Percentiles rank a stretch among this genome's conserved stretches.
phyloP scores from a whole-genome alignment of 1,140 invertebrate genomes.

The Zaprionus ghesquierei region DNA sequence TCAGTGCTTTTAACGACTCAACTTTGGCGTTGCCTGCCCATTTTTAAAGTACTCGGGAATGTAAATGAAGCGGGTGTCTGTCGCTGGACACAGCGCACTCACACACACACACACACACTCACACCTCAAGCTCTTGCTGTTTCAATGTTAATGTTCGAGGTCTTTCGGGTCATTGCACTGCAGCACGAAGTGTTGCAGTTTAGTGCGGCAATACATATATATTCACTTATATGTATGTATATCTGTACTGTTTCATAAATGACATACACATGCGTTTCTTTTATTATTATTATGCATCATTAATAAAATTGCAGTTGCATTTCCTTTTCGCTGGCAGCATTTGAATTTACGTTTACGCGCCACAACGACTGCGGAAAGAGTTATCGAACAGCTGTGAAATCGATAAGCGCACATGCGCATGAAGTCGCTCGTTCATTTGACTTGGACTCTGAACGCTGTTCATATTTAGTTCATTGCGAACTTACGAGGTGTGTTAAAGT shows the following conservation, averaged over 20 bases:
- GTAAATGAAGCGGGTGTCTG: constrained; percentile 74
- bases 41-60: constrained; percentile 75
- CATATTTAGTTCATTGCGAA: not conserved
- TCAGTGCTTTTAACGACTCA: constrained; percentile 66
- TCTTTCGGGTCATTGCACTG: constrained; percentile 62
- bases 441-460: not conserved
- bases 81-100: constrained; percentile 12
- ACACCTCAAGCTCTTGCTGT: not conserved
- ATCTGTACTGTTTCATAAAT: not conserved
- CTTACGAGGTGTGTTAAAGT: not conserved
- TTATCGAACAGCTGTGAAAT: constrained; percentile 10
- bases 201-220: not conserved
- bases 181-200: not conserved
- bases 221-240: not conserved
- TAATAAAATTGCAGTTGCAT: not conserved
- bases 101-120: constrained; percentile 1
- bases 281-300: not conserved
- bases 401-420: constrained; percentile 30
- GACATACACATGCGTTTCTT: not conserved
- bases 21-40: constrained; percentile 50
- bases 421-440: not conserved
- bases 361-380: not conserved
- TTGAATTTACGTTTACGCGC: constrained; percentile 5
- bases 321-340: not conserved
- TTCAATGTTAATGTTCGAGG: constrained; percentile 46